phyloP scores from a whole-genome alignment of 2,113 vertebrate genomes.

The Semicossyphus pulcher region DNA sequence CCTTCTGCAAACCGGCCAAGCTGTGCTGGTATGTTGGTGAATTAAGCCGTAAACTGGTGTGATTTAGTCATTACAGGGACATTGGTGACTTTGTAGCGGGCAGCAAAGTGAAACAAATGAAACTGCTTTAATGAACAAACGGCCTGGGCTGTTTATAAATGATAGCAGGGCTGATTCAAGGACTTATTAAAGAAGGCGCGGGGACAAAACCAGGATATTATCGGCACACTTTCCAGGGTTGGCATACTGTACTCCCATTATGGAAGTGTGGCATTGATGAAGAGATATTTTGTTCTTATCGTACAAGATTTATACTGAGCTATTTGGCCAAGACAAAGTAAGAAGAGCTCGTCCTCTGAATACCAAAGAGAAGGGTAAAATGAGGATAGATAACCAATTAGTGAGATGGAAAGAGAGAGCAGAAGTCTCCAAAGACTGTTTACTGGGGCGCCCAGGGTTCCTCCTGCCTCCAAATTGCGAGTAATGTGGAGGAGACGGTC shows the following conservation, averaged over 20 bases:
- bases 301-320: conserved; percentile 50
- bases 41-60: conserved; percentile 47
- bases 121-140: conserved; percentile 58
- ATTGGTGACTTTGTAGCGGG: conserved; percentile 44
- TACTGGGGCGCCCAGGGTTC: conserved; percentile 53
- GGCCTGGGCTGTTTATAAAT: conserved; percentile 42
- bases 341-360: conserved; percentile 46
- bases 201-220: conserved; percentile 32
- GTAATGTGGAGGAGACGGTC: conserved; percentile 70
- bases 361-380: conserved; percentile 62
- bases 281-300: conserved; percentile 62
- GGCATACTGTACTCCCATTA: conserved; percentile 42
- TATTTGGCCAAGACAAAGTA: conserved; percentile 54
- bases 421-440: conserved; percentile 65
- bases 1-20: conserved; percentile 19
- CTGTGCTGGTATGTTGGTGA: conserved; percentile 40
- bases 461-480: conserved; percentile 67
- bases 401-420: conserved; percentile 43
- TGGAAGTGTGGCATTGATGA: conserved; percentile 55
- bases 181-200: conserved; percentile 47
- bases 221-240: conserved; percentile 22
- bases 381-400: conserved; percentile 76
- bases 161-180: conserved; percentile 37
- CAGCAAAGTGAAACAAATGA: conserved; percentile 60
- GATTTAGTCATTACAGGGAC: conserved; percentile 44